Conservation (phyloP, 2,797 vertebrate genomes). For the Sarcoramphus papa region DNA sequence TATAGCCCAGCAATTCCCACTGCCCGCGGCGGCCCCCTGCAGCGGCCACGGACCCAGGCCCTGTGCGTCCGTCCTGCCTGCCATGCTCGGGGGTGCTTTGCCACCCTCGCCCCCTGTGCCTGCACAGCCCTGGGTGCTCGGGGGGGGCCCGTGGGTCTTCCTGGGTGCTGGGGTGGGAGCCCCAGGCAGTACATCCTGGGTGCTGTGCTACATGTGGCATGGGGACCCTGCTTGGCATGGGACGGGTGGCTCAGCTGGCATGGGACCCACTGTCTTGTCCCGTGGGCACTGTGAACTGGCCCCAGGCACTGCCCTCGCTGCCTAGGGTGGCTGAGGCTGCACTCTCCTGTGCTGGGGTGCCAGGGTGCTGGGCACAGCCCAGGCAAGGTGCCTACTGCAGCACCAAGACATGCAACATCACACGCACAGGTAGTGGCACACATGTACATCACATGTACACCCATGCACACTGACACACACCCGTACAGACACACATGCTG, state of each 20-base stretch:
- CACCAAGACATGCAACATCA: not conserved
- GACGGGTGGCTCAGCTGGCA: not conserved
- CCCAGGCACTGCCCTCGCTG: not conserved
- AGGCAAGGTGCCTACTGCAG: not conserved
- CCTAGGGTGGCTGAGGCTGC: not conserved
- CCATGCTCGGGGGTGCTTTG: not conserved
- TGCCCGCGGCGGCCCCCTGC: not conserved
- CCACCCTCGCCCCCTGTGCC: fast-evolving
- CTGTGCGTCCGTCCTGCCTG: fast-evolving
- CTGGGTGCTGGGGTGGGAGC: not conserved
- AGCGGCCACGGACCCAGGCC: fast-evolving
- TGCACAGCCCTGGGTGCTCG: not conserved
- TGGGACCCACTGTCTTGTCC: not conserved
- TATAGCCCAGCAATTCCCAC: constrained; percentile 53
- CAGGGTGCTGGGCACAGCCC: fast-evolving
- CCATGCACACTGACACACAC: fast-evolving
- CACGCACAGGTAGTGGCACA: not conserved
- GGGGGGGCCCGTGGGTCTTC: not conserved
- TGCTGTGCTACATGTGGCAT: not conserved
- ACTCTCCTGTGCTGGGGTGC: not conserved
- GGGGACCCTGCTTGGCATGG: not conserved
- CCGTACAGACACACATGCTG: not conserved
- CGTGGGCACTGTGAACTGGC: not conserved
- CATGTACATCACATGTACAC: not conserved
- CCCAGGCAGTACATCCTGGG: not conserved